Percentiles rank a stretch among this genome's conserved stretches.
These are phyloP conservation scores for Varanus komodoensis DNA, from an alignment of 2,113 vertebrate genomes.

Conservation along the genomic window DNA sequence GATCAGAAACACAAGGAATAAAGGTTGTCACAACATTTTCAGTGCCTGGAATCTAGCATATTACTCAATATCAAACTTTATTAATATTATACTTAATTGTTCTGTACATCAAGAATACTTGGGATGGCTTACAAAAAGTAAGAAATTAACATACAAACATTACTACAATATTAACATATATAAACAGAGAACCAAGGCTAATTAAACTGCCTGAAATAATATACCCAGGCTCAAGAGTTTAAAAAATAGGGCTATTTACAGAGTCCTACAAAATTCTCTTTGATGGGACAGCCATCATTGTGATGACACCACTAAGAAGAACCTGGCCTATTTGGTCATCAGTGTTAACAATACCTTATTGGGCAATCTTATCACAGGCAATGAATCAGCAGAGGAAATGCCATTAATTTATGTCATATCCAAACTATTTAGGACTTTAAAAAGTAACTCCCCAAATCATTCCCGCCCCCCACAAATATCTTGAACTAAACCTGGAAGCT, in stretches of 20 bases:
- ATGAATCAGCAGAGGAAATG: not conserved
- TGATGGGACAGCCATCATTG: not conserved
- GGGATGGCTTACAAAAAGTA: not conserved
- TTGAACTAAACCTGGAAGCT: not conserved
- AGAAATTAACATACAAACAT: not conserved
- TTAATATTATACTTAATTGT: not conserved
- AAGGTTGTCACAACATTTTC: slow-evolving; percentile 28
- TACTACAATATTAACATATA: not conserved
- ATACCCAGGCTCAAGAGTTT: not conserved
- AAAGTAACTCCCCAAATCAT: not conserved
- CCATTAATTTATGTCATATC: not conserved
- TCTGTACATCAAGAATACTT: not conserved
- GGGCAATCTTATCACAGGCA: not conserved
- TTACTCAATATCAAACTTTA: not conserved
- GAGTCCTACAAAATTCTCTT: not conserved
- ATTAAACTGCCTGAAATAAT: not conserved
- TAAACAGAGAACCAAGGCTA: not conserved
- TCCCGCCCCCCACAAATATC: not conserved
- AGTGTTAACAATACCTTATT: not conserved
- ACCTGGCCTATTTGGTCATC: not conserved
- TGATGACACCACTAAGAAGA: not conserved
- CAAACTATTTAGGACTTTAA: not conserved
- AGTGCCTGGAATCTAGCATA: not conserved
- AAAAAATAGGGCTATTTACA: not conserved
- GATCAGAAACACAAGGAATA: slow-evolving; percentile 46